These are phyloP conservation scores for Hydrotaea cyrtoneurina DNA, from an alignment of 2,888 invertebrate species.

Conservation along the genomic window DNA sequence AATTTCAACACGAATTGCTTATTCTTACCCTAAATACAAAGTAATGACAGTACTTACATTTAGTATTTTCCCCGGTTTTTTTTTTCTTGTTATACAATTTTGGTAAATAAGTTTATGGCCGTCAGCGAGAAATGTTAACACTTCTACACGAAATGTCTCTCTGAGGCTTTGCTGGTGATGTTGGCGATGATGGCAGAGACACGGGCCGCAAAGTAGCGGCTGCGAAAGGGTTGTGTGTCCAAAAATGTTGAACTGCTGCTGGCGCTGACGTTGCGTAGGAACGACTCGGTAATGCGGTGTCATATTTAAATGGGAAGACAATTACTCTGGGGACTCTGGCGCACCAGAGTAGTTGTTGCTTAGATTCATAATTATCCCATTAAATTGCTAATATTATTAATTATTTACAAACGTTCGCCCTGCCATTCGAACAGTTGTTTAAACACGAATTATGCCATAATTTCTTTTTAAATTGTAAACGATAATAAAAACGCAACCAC, in stretches of 20 bases:
- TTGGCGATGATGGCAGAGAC: neutral
- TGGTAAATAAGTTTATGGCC: constrained; percentile 45
- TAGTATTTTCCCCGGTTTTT: neutral
- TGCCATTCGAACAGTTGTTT: constrained; percentile 17
- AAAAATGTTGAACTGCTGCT: constrained; percentile 51
- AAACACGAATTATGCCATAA: neutral
- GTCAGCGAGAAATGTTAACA: constrained; percentile 61
- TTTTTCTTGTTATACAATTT: constrained; percentile 13
- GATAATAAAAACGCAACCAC: neutral
- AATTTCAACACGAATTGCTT: constrained; percentile 2
- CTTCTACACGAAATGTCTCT: constrained; percentile 56
- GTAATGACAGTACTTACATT: constrained; percentile 53
- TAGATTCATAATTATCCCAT: constrained; percentile 66
- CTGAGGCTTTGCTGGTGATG: constrained; percentile 53
- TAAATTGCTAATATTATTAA: constrained; percentile 66
- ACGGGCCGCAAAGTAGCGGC: neutral
- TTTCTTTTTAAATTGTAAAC: neutral
- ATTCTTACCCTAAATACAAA: constrained; percentile 39
- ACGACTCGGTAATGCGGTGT: constrained; percentile 18
- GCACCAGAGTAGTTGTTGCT: neutral
- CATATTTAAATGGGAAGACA: constrained; percentile 55
- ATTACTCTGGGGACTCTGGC: constrained; percentile 53
- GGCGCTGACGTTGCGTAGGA: neutral
- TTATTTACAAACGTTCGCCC: constrained; percentile 52
- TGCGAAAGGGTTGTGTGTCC: constrained; percentile 59